A percentile compares a stretch with the other conserved stretches of the same genome.
Evolutionary conservation across 2,888 invertebrate genomes (phyloP).

Genomic region (Lasioglossum leucozonium): DNA sequence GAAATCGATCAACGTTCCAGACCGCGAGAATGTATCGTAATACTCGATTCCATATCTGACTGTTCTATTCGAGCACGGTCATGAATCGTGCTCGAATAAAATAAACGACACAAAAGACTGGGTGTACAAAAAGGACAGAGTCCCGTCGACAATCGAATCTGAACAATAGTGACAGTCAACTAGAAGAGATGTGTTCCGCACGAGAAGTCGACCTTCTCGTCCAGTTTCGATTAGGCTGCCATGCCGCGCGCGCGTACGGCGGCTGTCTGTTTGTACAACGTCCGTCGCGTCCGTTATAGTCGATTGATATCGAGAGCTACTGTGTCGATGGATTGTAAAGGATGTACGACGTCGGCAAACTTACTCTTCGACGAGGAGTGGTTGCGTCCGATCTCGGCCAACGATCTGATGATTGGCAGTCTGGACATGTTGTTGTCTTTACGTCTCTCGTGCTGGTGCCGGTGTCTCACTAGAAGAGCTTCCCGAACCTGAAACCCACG

Average conservation of each 20-base stretch:
- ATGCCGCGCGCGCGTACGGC: not conserved
- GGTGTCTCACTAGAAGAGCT: slow-evolving; percentile 93
- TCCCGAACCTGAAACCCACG: slow-evolving; percentile 87
- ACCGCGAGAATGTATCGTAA: not conserved
- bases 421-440: slow-evolving; percentile 91
- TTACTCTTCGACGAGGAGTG: slow-evolving; percentile 98
- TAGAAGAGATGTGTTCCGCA: not conserved
- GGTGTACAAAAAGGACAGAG: not conserved
- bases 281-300: not conserved
- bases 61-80: not conserved
- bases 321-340: not conserved
- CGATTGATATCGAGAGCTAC: not conserved
- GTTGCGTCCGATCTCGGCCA: slow-evolving; percentile 98
- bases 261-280: not conserved
- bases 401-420: slow-evolving; percentile 95
- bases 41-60: not conserved
- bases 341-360: slow-evolving; percentile 83
- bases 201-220: not conserved
- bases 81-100: not conserved
- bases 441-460: slow-evolving; percentile 96
- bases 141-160: not conserved
- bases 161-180: not conserved
- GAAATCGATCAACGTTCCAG: not conserved
- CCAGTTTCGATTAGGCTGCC: not conserved
- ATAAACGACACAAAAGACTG: not conserved